Conservation (phyloP, 2,888 invertebrate species). For the Leucozona laternaria region DNA sequence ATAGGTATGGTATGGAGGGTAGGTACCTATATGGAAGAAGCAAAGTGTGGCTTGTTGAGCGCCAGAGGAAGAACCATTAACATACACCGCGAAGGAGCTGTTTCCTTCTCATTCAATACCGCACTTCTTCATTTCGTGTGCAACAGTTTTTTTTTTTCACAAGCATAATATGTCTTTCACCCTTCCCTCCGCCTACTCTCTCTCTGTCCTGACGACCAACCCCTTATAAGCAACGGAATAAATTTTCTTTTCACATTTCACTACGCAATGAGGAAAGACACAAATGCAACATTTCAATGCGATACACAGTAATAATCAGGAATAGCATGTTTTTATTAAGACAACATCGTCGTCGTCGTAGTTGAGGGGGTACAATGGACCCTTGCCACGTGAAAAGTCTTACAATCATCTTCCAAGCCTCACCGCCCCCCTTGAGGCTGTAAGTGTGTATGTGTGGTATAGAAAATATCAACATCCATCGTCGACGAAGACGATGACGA, state of each 20-base stretch:
- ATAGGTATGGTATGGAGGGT: not conserved
- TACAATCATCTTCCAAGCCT: constrained; percentile 34
- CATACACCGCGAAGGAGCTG: constrained; percentile 62
- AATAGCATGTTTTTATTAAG: constrained; percentile 68
- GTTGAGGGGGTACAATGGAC: constrained; percentile 7
- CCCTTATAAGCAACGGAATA: constrained; percentile 33
- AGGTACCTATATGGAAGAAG: not conserved
- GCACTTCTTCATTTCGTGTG: constrained; percentile 64
- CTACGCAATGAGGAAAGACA: constrained; percentile 68
- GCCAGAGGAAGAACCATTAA: constrained; percentile 57
- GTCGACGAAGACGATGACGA: constrained; percentile 26
- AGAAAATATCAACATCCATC: constrained; percentile 64
- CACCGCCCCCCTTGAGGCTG: not conserved
- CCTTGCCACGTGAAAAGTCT: constrained; percentile 29
- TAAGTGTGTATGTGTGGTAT: constrained; percentile 2
- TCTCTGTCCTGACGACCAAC: not conserved
- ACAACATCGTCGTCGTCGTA: constrained; percentile 21
- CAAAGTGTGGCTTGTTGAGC: constrained; percentile 11
- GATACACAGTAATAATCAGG: constrained; percentile 71
- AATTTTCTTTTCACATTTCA: constrained; percentile 72
- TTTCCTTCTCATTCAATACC: constrained; percentile 59
- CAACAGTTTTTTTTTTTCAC: constrained; percentile 58
- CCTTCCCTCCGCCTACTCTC: not conserved
- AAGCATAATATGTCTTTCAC: constrained; percentile 31
- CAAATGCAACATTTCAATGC: constrained; percentile 73